phyloP scores from a whole-genome alignment of 2,113 vertebrate species.

The Lasiurus borealis region DNA sequence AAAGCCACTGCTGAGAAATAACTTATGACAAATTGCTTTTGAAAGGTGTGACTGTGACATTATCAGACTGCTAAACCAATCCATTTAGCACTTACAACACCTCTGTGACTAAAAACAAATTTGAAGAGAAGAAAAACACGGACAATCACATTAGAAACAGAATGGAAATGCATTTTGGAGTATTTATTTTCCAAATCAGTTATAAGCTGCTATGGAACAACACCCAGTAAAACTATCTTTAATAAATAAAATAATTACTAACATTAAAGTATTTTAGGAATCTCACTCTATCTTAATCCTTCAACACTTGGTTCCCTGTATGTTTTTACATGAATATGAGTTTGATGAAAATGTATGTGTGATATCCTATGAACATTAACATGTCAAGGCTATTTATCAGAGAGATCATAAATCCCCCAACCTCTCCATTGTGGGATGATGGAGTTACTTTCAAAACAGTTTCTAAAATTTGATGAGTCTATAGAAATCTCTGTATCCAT shows the following conservation, averaged over 20 bases:
- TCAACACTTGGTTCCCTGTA: background rate
- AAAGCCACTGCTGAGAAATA: constrained; percentile 61
- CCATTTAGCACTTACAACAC: constrained; percentile 77
- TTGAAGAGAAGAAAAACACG: background rate
- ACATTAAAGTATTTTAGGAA: constrained; percentile 31
- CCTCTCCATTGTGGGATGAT: background rate
- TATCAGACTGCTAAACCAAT: constrained; percentile 78
- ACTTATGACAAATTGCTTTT: constrained; percentile 74
- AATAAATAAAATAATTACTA: constrained; percentile 63
- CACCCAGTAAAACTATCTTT: constrained; percentile 54
- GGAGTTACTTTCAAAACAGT: background rate
- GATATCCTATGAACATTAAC: background rate
- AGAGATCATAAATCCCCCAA: background rate
- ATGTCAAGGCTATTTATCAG: background rate
- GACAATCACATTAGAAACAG: constrained; percentile 3
- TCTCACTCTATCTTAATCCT: background rate
- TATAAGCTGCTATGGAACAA: background rate
- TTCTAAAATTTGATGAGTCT: background rate
- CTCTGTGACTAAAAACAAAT: constrained; percentile 45
- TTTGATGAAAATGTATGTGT: background rate
- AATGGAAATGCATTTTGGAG: background rate
- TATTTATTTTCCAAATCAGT: background rate
- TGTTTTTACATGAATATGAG: constrained; percentile 3
- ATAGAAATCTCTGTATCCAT: background rate
- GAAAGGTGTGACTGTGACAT: constrained; percentile 65